A percentile compares a stretch with the other conserved stretches of the same genome.
These are phyloP conservation scores for Cyanoramphus novaezelandiae DNA, from an alignment of 2,113 vertebrate genomes.

Conservation along the genomic window DNA sequence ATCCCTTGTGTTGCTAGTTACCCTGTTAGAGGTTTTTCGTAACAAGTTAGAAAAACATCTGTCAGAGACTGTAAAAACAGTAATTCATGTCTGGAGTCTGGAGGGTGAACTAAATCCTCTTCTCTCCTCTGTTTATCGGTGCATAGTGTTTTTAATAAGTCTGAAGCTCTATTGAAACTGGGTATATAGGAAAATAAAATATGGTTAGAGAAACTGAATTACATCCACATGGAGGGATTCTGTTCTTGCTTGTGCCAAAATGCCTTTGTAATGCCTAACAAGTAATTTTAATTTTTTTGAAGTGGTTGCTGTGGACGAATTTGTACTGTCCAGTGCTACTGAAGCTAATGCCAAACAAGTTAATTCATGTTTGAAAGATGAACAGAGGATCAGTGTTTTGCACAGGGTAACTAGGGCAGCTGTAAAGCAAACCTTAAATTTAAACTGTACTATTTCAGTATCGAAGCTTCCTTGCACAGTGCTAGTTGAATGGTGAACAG, in stretches of 20 bases:
- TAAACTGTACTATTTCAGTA: background rate
- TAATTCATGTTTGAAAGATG: background rate
- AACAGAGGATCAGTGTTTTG: background rate
- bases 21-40: background rate
- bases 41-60: background rate
- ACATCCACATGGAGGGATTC: background rate
- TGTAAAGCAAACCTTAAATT: background rate
- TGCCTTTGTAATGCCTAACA: background rate
- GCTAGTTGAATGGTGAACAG: background rate
- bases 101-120: background rate
- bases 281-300: background rate
- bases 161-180: background rate
- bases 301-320: background rate
- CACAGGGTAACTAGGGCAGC: background rate
- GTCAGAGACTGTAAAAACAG: accelerated
- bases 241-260: background rate
- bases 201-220: background rate
- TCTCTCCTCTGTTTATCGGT: background rate
- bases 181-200: background rate
- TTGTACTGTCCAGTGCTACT: background rate
- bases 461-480: background rate
- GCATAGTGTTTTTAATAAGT: background rate
- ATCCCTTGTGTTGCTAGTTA: background rate
- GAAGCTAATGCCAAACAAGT: background rate
- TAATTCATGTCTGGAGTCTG: background rate